Evolutionary conservation across 1,140 invertebrate genomes (phyloP).

Genomic region (Oncopodura yosiiana): DNA sequence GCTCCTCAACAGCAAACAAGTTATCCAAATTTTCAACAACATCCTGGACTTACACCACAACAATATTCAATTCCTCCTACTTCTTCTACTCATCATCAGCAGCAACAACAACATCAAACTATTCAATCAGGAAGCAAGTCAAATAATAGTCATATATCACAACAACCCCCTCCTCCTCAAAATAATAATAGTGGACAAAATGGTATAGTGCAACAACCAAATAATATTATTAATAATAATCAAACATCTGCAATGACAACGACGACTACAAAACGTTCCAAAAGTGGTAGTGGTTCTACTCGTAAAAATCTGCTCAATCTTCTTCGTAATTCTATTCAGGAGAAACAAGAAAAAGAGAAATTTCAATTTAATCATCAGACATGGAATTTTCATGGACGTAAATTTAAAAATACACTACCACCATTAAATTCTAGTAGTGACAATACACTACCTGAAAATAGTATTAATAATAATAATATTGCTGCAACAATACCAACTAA

Average conservation of each 20-base stretch:
- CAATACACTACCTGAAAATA: too few relatives aligned
- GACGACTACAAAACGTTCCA: not conserved
- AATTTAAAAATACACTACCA: constrained; percentile 28
- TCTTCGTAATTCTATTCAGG: constrained; percentile 30
- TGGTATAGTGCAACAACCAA: not conserved
- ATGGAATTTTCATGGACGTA: constrained; percentile 34
- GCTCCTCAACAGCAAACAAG: too few relatives aligned
- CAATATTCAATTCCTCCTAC: too few relatives aligned
- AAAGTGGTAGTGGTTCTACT: constrained; percentile 13
- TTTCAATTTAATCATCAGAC: constrained; percentile 35
- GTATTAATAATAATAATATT: too few relatives aligned
- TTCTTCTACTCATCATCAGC: too few relatives aligned
- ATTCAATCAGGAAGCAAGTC: not conserved
- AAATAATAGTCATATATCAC: not conserved
- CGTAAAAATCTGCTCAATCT: constrained; percentile 32
- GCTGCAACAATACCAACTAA: too few relatives aligned
- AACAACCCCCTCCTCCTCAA: not conserved
- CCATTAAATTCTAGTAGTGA: constrained; percentile 13
- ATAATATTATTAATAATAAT: constrained; percentile 5
- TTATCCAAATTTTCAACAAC: too few relatives aligned
- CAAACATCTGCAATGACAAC: constrained; percentile 12
- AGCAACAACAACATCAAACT: not conserved
- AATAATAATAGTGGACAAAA: not conserved
- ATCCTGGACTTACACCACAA: too few relatives aligned
- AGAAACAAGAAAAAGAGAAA: constrained; percentile 34